These are phyloP conservation scores for Chaetogeoica ovagalla DNA, from an alignment of 2,888 invertebrate species.

Conservation along the genomic window DNA sequence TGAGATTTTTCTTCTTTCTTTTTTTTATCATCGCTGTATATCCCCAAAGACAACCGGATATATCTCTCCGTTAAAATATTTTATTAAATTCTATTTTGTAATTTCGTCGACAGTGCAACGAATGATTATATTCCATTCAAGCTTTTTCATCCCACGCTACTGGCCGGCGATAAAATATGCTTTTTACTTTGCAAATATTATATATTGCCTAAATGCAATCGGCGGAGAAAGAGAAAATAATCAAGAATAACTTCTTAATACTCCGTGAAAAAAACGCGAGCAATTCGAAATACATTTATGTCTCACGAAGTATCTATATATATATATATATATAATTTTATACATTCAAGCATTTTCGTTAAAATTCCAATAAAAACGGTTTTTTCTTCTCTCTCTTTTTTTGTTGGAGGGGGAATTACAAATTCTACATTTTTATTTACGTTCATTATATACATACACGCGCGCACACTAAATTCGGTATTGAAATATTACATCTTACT, in stretches of 20 bases:
- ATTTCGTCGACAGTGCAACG: neutral
- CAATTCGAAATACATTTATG: neutral
- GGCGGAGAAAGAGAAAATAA: neutral
- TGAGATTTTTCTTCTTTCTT: neutral
- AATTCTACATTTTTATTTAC: neutral
- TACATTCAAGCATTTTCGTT: neutral
- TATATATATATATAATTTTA: neutral
- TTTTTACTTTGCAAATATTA: neutral
- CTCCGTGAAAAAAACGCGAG: no score
- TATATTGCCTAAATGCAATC: neutral
- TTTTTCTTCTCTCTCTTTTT: no score
- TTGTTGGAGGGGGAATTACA: neutral
- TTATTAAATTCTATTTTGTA: neutral
- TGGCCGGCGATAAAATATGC: neutral
- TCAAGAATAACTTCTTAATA: neutral
- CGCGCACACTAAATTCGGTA: neutral
- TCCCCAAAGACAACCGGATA: conserved; percentile 10
- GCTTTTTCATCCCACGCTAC: neutral
- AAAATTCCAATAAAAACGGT: neutral
- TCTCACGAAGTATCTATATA: no score
- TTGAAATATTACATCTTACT: neutral
- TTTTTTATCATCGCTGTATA: neutral
- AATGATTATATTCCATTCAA: conserved; percentile 17
- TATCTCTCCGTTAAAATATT: conserved; percentile 6
- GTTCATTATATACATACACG: no score